These are phyloP conservation scores for Callorhinus ursinus DNA, from an alignment of 2,113 vertebrate genomes.

Conservation along the genomic window DNA sequence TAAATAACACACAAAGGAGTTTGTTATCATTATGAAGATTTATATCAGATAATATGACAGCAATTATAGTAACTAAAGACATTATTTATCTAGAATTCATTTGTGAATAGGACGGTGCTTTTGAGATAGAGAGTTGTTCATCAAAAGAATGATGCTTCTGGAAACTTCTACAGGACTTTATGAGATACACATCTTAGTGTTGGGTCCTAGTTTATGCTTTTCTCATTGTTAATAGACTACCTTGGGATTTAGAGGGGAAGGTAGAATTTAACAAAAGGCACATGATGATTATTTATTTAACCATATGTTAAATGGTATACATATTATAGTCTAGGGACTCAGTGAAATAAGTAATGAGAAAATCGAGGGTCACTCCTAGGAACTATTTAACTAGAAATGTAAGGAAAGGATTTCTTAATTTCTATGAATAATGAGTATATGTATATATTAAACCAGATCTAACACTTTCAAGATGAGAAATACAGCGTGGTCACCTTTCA, in stretches of 20 bases:
- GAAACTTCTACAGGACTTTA: neutral
- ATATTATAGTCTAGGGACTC: neutral
- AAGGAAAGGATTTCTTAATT: neutral
- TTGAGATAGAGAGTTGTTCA: neutral
- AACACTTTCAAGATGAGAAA: conserved; percentile 54
- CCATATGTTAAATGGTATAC: conserved; percentile 16
- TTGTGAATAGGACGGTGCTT: conserved; percentile 45
- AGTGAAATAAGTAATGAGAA: neutral
- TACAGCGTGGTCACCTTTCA: neutral
- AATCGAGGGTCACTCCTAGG: neutral
- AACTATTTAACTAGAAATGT: neutral
- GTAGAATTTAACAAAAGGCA: neutral
- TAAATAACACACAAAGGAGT: conserved; percentile 76
- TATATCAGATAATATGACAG: conserved; percentile 74
- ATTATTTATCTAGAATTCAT: conserved; percentile 77
- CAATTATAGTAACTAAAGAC: conserved; percentile 73
- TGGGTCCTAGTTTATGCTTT: neutral
- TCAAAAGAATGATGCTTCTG: neutral
- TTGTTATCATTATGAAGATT: conserved; percentile 77
- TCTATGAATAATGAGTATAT: neutral
- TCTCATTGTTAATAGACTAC: neutral
- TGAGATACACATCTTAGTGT: neutral
- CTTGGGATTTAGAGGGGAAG: neutral
- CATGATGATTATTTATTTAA: neutral
- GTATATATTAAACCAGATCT: conserved; percentile 35